Percentiles rank a stretch among this genome's conserved stretches.
These are phyloP conservation scores for Cyanoderma ruficeps DNA, from an alignment of 2,113 vertebrate genomes.

Conservation along the genomic window DNA sequence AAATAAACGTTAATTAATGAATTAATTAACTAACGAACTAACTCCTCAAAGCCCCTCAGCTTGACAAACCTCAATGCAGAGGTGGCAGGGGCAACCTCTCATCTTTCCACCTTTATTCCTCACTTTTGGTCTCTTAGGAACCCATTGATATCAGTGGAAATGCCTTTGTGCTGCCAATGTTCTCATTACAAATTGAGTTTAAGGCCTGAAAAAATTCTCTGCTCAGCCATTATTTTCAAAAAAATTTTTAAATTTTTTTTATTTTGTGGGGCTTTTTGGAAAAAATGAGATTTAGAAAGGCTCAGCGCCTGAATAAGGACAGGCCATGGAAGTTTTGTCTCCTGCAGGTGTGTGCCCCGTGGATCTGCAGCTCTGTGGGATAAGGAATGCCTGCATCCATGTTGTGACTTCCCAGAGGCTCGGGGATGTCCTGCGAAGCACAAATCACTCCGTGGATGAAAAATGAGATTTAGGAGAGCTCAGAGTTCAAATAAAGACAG, in stretches of 20 bases:
- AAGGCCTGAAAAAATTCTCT: neutral
- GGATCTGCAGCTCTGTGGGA: too few species aligned
- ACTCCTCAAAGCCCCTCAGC: neutral
- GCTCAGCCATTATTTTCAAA: fast-evolving
- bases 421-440: neutral
- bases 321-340: too few species aligned
- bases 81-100: fast-evolving
- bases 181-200: neutral
- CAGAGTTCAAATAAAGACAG: neutral
- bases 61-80: neutral
- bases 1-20: neutral
- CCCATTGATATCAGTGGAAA: neutral
- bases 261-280: too few species aligned
- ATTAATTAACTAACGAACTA: too few species aligned
- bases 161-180: neutral
- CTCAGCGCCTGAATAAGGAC: too few species aligned
- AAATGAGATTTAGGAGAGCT: neutral
- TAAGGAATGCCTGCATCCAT: too few species aligned
- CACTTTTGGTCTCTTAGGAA: neutral
- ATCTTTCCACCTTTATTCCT: neutral
- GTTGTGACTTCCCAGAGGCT: neutral
- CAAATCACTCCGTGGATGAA: neutral
- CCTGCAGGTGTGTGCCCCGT: too few species aligned
- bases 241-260: neutral
- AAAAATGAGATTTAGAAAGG: too few species aligned